Evolutionary conservation across 1,140 invertebrate species (phyloP).

Genomic region (Drosophila littoralis): DNA sequence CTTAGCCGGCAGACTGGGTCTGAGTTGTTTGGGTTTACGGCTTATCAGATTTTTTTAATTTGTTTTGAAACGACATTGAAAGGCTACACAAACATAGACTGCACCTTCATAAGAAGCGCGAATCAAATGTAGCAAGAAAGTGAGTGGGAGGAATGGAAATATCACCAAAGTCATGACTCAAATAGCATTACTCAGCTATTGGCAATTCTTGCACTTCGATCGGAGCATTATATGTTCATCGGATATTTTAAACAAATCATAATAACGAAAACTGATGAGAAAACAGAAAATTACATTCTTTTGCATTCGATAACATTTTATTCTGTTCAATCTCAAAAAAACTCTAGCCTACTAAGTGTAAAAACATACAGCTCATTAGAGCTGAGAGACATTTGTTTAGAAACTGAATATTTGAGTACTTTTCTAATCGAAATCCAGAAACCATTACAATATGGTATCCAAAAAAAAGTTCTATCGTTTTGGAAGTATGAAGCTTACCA

Average conservation of each 20-base stretch:
- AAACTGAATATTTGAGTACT: too few relatives aligned
- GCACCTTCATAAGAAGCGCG: conserved; percentile 40
- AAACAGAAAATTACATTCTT: not conserved
- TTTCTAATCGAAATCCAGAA: too few relatives aligned
- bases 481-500: too few relatives aligned
- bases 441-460: too few relatives aligned
- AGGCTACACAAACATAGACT: conserved; percentile 21
- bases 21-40: conserved; percentile 46
- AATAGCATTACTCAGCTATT: conserved; percentile 1
- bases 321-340: too few relatives aligned
- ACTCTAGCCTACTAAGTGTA: too few relatives aligned
- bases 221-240: not conserved
- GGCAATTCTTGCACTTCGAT: not conserved
- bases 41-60: conserved; percentile 67
- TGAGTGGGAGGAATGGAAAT: not conserved
- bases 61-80: conserved; percentile 72
- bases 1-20: conserved; percentile 11
- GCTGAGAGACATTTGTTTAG: too few relatives aligned
- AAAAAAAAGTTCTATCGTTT: too few relatives aligned
- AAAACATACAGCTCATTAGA: too few relatives aligned
- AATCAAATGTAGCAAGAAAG: not conserved
- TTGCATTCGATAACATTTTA: too few relatives aligned
- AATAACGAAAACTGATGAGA: not conserved
- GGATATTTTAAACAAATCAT: not conserved
- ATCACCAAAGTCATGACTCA: conserved; percentile 1